A percentile compares a stretch with the other conserved stretches of the same genome.
phyloP scores from a whole-genome alignment of 2,888 invertebrate genomes.

The Rhorus exstirpatorius region DNA sequence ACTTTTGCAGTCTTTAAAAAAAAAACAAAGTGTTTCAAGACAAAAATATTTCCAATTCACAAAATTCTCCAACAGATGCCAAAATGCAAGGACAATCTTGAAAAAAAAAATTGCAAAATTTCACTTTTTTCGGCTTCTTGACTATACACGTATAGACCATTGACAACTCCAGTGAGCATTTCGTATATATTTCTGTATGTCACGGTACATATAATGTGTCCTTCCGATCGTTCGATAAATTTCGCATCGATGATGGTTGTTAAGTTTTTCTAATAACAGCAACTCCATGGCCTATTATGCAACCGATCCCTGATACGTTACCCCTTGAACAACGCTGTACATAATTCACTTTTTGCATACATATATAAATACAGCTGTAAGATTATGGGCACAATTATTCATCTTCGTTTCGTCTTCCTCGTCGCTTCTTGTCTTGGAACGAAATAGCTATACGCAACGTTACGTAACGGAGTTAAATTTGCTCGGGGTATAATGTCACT shows the following conservation, averaged over 20 bases:
- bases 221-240: constrained; percentile 1
- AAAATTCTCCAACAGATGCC: too few relatives aligned
- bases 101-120: too few relatives aligned
- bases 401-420: constrained; percentile 9
- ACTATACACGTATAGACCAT: too few relatives aligned
- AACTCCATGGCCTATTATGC: constrained; percentile 26
- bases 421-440: constrained; percentile 11
- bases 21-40: too few relatives aligned
- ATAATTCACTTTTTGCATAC: background rate
- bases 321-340: constrained; percentile 21
- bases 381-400: background rate
- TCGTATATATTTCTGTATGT: background rate
- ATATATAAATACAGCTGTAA: constrained; percentile 4
- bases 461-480: constrained; percentile 28
- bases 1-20: too few relatives aligned
- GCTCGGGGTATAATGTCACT: constrained; percentile 25
- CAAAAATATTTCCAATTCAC: too few relatives aligned
- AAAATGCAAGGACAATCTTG: too few relatives aligned
- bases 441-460: constrained; percentile 16
- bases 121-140: too few relatives aligned
- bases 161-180: constrained; percentile 4
- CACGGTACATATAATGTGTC: background rate
- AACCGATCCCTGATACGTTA: constrained; percentile 15
- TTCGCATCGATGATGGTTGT: constrained; percentile 17
- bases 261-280: constrained; percentile 15